These are phyloP conservation scores for Heteromurus nitidus DNA, from an alignment of 2,888 invertebrate species.

Conservation along the genomic window DNA sequence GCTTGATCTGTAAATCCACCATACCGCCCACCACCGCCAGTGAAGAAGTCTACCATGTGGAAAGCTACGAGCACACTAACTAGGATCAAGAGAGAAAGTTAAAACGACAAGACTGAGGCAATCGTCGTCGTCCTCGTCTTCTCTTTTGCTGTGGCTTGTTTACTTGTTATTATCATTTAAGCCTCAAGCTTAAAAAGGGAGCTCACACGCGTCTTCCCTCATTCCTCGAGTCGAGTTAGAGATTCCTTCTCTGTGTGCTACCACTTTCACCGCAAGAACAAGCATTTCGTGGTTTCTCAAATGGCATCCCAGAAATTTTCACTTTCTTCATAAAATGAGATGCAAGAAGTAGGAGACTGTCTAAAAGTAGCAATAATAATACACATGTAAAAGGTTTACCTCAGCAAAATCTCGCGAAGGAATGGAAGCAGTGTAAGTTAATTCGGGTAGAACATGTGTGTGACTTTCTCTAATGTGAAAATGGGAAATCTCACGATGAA, in stretches of 20 bases:
- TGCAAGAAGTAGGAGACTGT: background rate
- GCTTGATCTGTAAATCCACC: slow-evolving; percentile 53
- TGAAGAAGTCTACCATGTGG: background rate
- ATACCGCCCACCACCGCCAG: background rate
- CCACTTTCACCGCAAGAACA: slow-evolving; percentile 20
- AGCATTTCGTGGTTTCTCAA: slow-evolving; percentile 15
- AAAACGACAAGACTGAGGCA: slow-evolving; percentile 19
- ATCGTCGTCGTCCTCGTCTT: slow-evolving; percentile 1
- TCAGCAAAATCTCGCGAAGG: slow-evolving; percentile 9
- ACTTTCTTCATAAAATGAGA: slow-evolving; percentile 1
- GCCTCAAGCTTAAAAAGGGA: slow-evolving; percentile 42
- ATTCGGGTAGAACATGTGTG: slow-evolving; percentile 19
- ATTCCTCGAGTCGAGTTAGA: background rate
- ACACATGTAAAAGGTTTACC: slow-evolving; percentile 12
- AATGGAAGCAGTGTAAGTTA: background rate
- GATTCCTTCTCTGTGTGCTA: background rate
- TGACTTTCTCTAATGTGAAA: slow-evolving; percentile 4
- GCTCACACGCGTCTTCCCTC: slow-evolving; percentile 9
- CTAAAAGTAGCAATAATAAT: slow-evolving; percentile 10
- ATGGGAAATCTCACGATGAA: background rate
- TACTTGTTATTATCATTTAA: slow-evolving; percentile 60
- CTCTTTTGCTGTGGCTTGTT: slow-evolving; percentile 28
- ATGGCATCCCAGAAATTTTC: background rate
- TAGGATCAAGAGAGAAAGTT: slow-evolving; percentile 9
- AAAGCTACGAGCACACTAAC: slow-evolving; percentile 1